Percentiles rank a stretch among this genome's conserved stretches.
phyloP scores from a whole-genome alignment of 1,140 invertebrate species.

The Anastrepha ludens region DNA sequence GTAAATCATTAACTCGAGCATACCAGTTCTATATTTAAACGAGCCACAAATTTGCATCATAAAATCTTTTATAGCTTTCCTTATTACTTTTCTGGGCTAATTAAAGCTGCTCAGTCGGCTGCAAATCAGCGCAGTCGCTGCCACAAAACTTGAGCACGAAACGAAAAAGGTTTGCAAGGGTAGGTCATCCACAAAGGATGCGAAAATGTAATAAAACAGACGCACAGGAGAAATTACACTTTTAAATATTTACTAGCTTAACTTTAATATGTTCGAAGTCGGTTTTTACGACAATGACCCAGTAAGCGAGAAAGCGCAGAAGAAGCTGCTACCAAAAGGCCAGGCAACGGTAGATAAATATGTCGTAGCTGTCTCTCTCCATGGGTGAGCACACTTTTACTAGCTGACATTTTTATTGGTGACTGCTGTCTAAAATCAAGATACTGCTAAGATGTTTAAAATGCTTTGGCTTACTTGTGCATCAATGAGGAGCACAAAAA shows the following conservation, averaged over 20 bases:
- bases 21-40: neutral
- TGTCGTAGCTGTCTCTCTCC: too few species aligned
- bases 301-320: neutral
- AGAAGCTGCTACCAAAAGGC: neutral
- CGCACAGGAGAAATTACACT: neutral
- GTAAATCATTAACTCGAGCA: neutral
- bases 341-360: neutral
- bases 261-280: neutral
- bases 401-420: too few species aligned
- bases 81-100: neutral
- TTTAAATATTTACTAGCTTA: slow-evolving; percentile 1
- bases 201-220: neutral
- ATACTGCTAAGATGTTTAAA: too few species aligned
- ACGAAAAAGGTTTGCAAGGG: neutral
- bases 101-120: neutral
- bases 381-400: too few species aligned
- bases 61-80: too few species aligned
- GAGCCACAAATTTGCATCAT: neutral
- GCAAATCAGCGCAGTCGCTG: neutral
- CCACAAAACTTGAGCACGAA: neutral
- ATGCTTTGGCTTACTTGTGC: too few species aligned
- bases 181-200: neutral
- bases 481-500: too few species aligned
- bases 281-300: neutral
- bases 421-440: too few species aligned